Base-by-base conservation (phyloP, 2,797 vertebrate species). In the Ataeniobius toweri region DNA sequence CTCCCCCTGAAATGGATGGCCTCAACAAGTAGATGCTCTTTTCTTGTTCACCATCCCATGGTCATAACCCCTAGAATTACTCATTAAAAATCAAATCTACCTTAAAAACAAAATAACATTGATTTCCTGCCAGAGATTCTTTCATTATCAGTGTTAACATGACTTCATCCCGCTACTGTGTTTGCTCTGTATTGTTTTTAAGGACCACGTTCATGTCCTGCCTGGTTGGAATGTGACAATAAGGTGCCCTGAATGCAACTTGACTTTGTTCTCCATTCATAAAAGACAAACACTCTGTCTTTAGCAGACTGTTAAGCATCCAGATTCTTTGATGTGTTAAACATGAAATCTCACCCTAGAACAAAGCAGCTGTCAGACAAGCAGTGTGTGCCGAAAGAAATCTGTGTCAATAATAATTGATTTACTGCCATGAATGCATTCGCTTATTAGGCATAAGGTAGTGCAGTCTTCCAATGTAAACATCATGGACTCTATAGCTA, bases 241-340 rank as follows among this genome's bases (percentile, higher is more conserved):
- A 82, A 82, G 75, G 31, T 65, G 70, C 28, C 9, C 10, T 31
- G 71, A 89, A 85, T 82, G 77, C 72, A 89, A 81, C 83, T 80
- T 86, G 51, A 83, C 86, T 86, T 85, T 81, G 70, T 86, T 89
- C 85, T 81, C 50, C 5, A 3, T 63, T 74, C 73, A 58, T 80
- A 74, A 81, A 71, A 88, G 78, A 86, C 75, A 71, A 72, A 18
- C 56, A 67, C 80, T 77, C 79, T 78, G 82, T 88, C 85, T 78
- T 82, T 71, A 75, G 83, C 82, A 46, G 85, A 84, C 88, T 91
- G 86, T 82, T 83, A 85, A 89, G 87, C 83, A 91, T 86, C 76
- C 87, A 26, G 93, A 95, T 95, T 93, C 96, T 97, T 97, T 97
- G 96, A 98, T 97, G 96, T 97, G 96, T 96, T 97, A 96, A 97